These are phyloP conservation scores for Heliconius sara DNA, from an alignment of 2,888 invertebrate species.

Conservation along the genomic window DNA sequence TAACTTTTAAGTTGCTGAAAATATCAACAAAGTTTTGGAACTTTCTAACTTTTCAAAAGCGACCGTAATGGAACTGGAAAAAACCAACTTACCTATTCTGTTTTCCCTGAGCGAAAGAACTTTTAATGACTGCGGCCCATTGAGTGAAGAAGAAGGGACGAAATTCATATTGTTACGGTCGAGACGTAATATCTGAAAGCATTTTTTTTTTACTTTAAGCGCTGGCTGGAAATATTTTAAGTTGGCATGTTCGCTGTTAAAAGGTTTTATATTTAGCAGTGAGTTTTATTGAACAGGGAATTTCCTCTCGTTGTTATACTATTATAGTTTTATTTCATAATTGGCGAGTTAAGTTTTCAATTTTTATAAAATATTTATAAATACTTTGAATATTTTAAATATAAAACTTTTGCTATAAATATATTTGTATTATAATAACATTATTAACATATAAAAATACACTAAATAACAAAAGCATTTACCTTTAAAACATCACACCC, in stretches of 20 bases:
- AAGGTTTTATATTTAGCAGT: slow-evolving; percentile 34
- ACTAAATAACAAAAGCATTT: slow-evolving; percentile 46
- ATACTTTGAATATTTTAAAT: neutral
- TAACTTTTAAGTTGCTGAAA: slow-evolving; percentile 18
- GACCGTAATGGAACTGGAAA: slow-evolving; percentile 35
- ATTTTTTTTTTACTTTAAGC: slow-evolving; percentile 42
- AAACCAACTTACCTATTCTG: slow-evolving; percentile 87
- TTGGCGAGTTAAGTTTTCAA: slow-evolving; percentile 20
- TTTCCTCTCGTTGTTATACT: slow-evolving; percentile 20
- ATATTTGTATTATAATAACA: neutral
- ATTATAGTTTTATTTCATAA: slow-evolving; percentile 11
- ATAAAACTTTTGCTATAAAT: neutral
- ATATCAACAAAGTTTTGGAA: slow-evolving; percentile 33
- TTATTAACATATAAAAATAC: neutral
- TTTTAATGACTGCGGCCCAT: slow-evolving; percentile 90
- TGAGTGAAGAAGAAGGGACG: slow-evolving; percentile 91
- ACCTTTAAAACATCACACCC: slow-evolving; percentile 91
- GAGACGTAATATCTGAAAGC: slow-evolving; percentile 88
- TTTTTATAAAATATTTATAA: neutral
- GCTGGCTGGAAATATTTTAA: slow-evolving; percentile 36
- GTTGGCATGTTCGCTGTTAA: slow-evolving; percentile 29
- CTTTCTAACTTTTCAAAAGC: slow-evolving; percentile 43
- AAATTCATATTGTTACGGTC: slow-evolving; percentile 91
- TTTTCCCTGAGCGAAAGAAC: slow-evolving; percentile 90
- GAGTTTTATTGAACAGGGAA: slow-evolving; percentile 31